These are phyloP conservation scores for Phasia obesa DNA, from an alignment of 2,888 invertebrate species.

Conservation along the genomic window DNA sequence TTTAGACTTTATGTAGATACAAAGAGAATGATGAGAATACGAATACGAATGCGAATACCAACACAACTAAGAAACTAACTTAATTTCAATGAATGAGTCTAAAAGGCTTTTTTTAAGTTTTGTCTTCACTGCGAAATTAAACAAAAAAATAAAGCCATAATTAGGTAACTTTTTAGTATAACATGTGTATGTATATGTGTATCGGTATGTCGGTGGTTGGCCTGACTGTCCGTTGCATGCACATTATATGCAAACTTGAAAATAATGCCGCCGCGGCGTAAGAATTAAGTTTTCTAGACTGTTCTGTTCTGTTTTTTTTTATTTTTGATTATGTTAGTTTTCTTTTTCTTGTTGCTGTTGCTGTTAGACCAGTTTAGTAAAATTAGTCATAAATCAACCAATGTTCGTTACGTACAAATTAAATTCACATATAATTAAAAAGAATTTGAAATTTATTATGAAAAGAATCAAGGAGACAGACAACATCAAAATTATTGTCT, in stretches of 20 bases:
- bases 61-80: slow-evolving; percentile 33
- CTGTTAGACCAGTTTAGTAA: slow-evolving; percentile 29
- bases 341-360: slow-evolving; percentile 7
- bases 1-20: slow-evolving; percentile 70
- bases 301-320: not conserved
- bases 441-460: slow-evolving; percentile 64
- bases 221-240: slow-evolving; percentile 26
- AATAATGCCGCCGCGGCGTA: slow-evolving; percentile 19
- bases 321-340: not conserved
- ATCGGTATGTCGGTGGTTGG: slow-evolving; percentile 16
- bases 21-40: slow-evolving; percentile 51
- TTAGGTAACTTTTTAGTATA: slow-evolving; percentile 65
- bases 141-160: slow-evolving; percentile 50
- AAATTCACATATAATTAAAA: slow-evolving; percentile 66
- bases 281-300: slow-evolving; percentile 43
- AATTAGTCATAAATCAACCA: slow-evolving; percentile 67
- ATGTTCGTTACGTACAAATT: slow-evolving; percentile 53
- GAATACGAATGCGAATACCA: not conserved
- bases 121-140: slow-evolving; percentile 18
- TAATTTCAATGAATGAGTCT: slow-evolving; percentile 56
- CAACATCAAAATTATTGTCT: not conserved
- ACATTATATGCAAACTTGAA: slow-evolving; percentile 53
- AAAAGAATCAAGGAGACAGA: slow-evolving; percentile 37
- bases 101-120: slow-evolving; percentile 42
- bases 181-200: slow-evolving; percentile 16